Evolutionary conservation across 1,140 invertebrate species (phyloP), one percentile per base, ranked within the genome.

Genomic region (Oryctes rhinoceros): DNA sequence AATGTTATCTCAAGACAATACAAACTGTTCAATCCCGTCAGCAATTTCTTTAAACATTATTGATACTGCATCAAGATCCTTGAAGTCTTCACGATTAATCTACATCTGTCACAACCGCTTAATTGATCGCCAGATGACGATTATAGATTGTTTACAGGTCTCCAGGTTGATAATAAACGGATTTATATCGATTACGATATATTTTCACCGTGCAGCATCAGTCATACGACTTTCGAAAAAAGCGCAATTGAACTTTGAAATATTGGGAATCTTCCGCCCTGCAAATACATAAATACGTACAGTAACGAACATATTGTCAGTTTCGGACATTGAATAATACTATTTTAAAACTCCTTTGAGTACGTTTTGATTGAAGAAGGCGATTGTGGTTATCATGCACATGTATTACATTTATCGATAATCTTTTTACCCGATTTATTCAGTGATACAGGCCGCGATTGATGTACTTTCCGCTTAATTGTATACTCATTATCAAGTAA

Each of bases 101-200:
- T 18, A 59, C 15, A 59, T 59, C 15, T 59, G 15, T 59, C 53
- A 6, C 1, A 59, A 59, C 5, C 15, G 13, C 5, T 59, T 59
- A 59, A 44, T 44, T 18, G 53, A 59, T 59, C 53, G 0, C 3
- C n/a, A 18, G 53, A 59, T 59, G 53, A 18, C 6, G 15, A 18
- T 59, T n/a, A 59, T 59, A n/a, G 53, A 59, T 59, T 59, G 53
- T 59, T 59, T 59, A 59, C 53, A 59, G n/a, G 53, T 59, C 18
- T 59, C 15, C 53, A 59, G n/a, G 53, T 59, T 18, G n/a, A 18
- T 59, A 59, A 59, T n/a, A 59, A 18, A 59, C 53, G n/a, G 53
- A 59, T 59, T 59, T 59, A 18, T 18, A 6, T 18, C 53, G 53
- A 18, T 44, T 5, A 44, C 39, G 18, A 59, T 59, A 59, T 59